Conservation (phyloP, 1,140 invertebrate species). For the Drosophila santomea region DNA sequence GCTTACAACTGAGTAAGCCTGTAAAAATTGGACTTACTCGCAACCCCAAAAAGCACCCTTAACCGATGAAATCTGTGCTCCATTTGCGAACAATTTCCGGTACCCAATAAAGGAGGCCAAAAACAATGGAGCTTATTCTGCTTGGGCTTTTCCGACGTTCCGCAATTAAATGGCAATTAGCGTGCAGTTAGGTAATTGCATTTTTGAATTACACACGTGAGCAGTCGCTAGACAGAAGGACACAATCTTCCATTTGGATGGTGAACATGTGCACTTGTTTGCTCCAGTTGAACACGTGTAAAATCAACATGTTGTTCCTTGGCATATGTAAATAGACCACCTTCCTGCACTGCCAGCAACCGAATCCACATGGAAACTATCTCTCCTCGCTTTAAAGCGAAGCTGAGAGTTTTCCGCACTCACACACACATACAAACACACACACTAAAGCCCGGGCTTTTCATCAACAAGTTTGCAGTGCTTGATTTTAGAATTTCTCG, state of each 20-base stretch:
- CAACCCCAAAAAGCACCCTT: conserved; percentile 3
- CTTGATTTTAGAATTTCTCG: conserved; percentile 77
- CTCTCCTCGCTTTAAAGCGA: conserved; percentile 21
- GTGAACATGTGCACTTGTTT: conserved; percentile 24
- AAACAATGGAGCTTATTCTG: conserved; percentile 6
- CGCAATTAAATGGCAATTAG: conserved; percentile 78
- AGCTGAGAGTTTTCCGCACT: conserved; percentile 41
- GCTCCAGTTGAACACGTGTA: conserved; percentile 62
- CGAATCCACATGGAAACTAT: conserved; percentile 15
- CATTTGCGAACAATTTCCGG: conserved; percentile 52
- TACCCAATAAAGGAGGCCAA: neutral
- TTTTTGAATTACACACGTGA: conserved; percentile 50
- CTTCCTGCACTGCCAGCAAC: neutral
- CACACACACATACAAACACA: conserved; percentile 4
- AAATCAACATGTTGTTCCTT: conserved; percentile 78
- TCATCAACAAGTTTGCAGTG: conserved; percentile 75
- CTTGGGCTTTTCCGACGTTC: conserved; percentile 16
- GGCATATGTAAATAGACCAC: conserved; percentile 47
- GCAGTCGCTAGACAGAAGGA: conserved; percentile 1
- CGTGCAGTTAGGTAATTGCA: conserved; percentile 74
- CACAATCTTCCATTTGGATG: conserved; percentile 4
- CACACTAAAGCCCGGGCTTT: conserved; percentile 51
- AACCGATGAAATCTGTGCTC: conserved; percentile 37
- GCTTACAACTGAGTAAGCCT: conserved; percentile 3
- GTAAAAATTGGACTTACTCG: conserved; percentile 9